Percentiles rank a stretch among this genome's conserved stretches.
Evolutionary conservation across 2,113 vertebrate genomes (phyloP).

Genomic region (Rattus rattus): DNA sequence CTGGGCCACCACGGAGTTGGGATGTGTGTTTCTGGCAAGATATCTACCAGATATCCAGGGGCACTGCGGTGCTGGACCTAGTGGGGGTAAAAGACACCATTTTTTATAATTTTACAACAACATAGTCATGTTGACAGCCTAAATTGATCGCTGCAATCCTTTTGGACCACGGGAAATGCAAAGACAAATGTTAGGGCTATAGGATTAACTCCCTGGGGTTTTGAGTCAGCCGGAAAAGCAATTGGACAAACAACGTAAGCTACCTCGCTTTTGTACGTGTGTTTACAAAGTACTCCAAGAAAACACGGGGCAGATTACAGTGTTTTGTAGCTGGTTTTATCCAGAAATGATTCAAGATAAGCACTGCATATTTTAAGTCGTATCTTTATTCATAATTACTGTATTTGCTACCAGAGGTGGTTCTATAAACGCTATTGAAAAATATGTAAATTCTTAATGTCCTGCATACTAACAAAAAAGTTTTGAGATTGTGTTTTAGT

Average conservation of each 20-base stretch:
- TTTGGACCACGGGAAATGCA: not conserved
- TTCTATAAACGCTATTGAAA: not conserved
- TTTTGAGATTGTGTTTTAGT: not conserved
- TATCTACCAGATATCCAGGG: too few relatives aligned
- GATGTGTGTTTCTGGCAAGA: too few relatives aligned
- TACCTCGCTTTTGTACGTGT: not conserved
- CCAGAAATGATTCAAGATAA: not conserved
- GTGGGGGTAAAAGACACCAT: too few relatives aligned
- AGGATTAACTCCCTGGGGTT: not conserved
- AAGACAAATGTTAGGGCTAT: not conserved
- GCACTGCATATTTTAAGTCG: not conserved
- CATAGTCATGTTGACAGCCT: not conserved
- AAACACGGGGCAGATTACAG: not conserved
- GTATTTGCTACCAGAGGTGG: not conserved
- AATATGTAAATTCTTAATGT: not conserved
- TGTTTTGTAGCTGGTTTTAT: not conserved
- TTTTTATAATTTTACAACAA: too few relatives aligned
- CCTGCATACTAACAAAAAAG: not conserved
- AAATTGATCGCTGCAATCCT: not conserved
- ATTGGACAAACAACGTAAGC: not conserved
- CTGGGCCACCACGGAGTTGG: too few relatives aligned
- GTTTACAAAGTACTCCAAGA: not conserved
- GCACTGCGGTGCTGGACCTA: too few relatives aligned
- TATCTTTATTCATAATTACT: not conserved
- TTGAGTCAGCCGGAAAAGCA: not conserved